Evolutionary conservation across 2,113 vertebrate species (phyloP), one percentile per base, ranked within the genome.

Genomic region (Fulmarus glacialis): DNA sequence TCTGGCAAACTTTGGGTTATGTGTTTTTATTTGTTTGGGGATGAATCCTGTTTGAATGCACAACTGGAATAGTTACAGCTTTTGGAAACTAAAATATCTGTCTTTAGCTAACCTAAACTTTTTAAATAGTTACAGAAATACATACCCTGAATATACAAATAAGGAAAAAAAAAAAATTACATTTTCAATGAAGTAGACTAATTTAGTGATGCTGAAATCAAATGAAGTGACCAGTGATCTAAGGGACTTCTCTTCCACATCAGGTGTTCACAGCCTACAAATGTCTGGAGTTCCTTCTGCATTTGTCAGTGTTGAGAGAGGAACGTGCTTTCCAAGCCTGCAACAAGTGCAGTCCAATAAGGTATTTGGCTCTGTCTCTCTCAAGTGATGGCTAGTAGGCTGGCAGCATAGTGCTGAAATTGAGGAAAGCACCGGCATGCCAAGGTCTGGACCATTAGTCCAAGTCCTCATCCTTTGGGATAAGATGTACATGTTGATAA

Each of bases 101-200:
- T 21, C 20, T 81, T 72, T 59, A 90, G 71, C 63, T 67, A 79
- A 62, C 38, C 40, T 88, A 30, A 60, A 34, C 53, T 94, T n/a
- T 80, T 97, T 64, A 88, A 94, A 95, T 73, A 95, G 17, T 67
- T 60, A 26, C 3, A 83, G 74, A 93, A 87, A 75, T 71, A 71
- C 48, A 85, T 32, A 66, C 14, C 48, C 87, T 79, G 64, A 74
- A 91, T 85, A 89, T 79, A 90, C 74, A 97, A 64, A 94, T 60
- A 70, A 16, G 38, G 22, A 17, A 16, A 15, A 29, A 59, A 29
- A 59, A 56, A 60, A 26, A 2, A 6, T 1, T 22, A 15, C 15
- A 21, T 34, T 89, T 85, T 73, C 58, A 34, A 4, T 22, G 6
- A 55, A 90, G 52, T 16, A 55, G 42, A 78, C 66, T 26, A 38